A percentile compares a stretch with the other conserved stretches of the same genome.
Evolutionary conservation across 2,113 vertebrate species (phyloP).

Genomic region (Sclerurus mexicanus): DNA sequence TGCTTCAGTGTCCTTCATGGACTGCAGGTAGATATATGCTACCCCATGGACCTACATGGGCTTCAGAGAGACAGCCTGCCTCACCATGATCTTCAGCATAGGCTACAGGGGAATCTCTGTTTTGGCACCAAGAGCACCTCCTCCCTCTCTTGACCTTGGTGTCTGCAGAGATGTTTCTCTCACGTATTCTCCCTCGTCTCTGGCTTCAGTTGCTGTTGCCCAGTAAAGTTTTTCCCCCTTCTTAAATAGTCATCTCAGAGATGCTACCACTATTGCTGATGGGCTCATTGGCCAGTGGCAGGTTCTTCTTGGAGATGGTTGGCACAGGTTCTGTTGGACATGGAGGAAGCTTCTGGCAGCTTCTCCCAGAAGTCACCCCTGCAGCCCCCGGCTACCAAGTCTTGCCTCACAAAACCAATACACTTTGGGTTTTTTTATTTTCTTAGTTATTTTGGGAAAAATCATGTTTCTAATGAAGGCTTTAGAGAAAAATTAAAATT

Average conservation of each 20-base stretch:
- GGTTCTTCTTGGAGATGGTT: not conserved
- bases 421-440: not conserved
- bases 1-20: rapidly evolving
- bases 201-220: not conserved
- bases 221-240: not conserved
- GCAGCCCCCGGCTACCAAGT: not conserved
- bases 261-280: rapidly evolving
- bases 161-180: not conserved
- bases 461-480: not conserved
- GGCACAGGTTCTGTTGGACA: not conserved
- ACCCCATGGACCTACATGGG: not conserved
- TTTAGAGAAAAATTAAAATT: not conserved
- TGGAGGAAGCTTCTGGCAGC: not conserved
- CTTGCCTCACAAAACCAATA: not conserved
- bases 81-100: rapidly evolving
- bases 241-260: not conserved
- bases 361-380: not conserved
- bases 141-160: not conserved
- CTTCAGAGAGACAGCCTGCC: not conserved
- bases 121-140: rapidly evolving
- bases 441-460: not conserved
- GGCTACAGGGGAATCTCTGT: not conserved
- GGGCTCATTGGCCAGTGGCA: rapidly evolving
- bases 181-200: not conserved
- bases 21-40: not conserved